phyloP scores from a whole-genome alignment of 1,140 invertebrate species.

The Armadillidium nasatum region DNA sequence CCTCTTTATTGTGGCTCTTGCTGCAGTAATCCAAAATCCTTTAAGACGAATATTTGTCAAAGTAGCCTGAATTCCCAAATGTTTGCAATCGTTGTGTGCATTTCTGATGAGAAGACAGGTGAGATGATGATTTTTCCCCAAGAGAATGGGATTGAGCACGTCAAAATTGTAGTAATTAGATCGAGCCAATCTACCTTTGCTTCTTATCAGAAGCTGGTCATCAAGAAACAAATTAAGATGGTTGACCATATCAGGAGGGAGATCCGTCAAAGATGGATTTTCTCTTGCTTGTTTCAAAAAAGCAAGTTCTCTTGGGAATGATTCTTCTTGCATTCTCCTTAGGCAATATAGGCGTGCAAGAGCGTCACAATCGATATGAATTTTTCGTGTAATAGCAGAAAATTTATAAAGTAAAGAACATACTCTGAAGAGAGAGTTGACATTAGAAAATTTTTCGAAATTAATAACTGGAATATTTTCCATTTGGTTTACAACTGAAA shows the following conservation, averaged over 20 bases:
- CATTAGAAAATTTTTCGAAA: too few relatives aligned
- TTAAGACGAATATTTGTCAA: too few relatives aligned
- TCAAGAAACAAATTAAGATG: constrained; percentile 17
- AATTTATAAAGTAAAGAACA: too few relatives aligned
- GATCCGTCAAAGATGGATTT: too few relatives aligned
- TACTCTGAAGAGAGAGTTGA: too few relatives aligned
- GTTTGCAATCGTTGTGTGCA: not conserved
- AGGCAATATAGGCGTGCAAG: not conserved
- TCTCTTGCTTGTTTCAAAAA: not conserved
- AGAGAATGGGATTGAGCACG: constrained; percentile 16
- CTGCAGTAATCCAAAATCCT: constrained; percentile 10
- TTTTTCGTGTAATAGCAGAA: too few relatives aligned
- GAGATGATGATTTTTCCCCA: not conserved
- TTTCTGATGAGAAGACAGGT: not conserved
- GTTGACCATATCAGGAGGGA: not conserved
- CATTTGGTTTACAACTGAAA: too few relatives aligned
- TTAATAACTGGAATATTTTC: too few relatives aligned
- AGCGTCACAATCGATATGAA: not conserved
- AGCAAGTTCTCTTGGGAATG: not conserved
- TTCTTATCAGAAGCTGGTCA: not conserved
- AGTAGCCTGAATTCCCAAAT: constrained; percentile 15
- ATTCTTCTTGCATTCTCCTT: not conserved
- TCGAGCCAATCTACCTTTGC: not conserved
- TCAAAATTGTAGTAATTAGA: not conserved
- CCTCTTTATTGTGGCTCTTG: not conserved